Base-by-base conservation (phyloP, 2,888 invertebrate species). In the Scaptomyza reducta region DNA sequence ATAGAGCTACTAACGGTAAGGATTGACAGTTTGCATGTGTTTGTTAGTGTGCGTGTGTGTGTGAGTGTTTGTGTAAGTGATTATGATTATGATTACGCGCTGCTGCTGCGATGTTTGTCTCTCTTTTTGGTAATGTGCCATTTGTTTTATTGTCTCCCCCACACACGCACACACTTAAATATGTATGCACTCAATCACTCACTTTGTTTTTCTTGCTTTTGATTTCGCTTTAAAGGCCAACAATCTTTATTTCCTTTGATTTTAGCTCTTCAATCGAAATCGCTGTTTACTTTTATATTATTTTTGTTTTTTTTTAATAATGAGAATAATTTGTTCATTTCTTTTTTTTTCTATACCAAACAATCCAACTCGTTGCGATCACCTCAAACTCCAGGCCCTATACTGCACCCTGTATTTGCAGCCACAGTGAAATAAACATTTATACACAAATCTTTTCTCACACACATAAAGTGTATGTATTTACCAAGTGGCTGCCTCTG, bases 1-100 rank as follows among this genome's bases (percentile, higher is more conserved):
- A 62, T 47, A 61, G 60, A 70, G 5, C 58, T 50, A 66, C 65
- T 83, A 82, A 83, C 86, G 84, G 83, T 79, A 77, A 69, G 69
- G 71, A 64, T 77, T 72, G 75, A 69, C 65, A 63, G 47, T 61
- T 61, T 65, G 40, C 38, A 47, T 18, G 9, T 46, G 41, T 54
- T 60, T 38, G 47, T 11, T 18, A 33, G 38, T 49, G 16, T 27
- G 31, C 25, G 31, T 35, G 10, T 54, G 14, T n/a, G 22, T 47
- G 42, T 27, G 27, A 27, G 27, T 27, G 5, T 27, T 22, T 11
- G 13, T 45, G 35, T 53, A 18, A 45, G 50, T 58, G 72, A 74
- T 75, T 67, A 59, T 45, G 73, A 67, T 75, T 85, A 74, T 65
- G 83, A 75, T 82, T 74, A 71, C 31, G 31, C 31, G 74, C 56